These are phyloP conservation scores for Pachyramphus minor DNA, from an alignment of 2,113 vertebrate genomes.

Conservation along the genomic window DNA sequence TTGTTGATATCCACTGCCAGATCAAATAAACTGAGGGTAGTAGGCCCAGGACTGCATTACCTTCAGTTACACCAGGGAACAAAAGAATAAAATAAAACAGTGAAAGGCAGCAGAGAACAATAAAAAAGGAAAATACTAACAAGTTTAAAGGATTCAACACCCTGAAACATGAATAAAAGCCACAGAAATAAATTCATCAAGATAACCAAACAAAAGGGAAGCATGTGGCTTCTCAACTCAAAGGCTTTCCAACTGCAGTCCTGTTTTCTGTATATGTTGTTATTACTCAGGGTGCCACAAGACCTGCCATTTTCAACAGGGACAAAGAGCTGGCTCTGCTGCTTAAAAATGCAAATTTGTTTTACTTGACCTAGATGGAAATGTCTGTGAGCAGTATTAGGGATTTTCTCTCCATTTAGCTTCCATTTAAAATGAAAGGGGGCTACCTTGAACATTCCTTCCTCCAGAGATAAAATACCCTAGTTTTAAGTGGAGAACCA, in stretches of 20 bases:
- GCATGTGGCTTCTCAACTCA: not conserved
- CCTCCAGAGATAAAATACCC: not conserved
- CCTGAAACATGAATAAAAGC: slow-evolving; percentile 43
- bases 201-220: not conserved
- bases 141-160: not conserved
- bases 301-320: not conserved
- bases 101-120: slow-evolving; percentile 14
- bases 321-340: not conserved
- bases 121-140: slow-evolving; percentile 49
- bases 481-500: not conserved
- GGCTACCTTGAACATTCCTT: not conserved
- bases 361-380: slow-evolving; percentile 44
- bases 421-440: slow-evolving; percentile 11
- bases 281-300: not conserved
- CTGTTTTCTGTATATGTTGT: not conserved
- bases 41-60: slow-evolving; percentile 18
- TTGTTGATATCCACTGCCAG: slow-evolving; percentile 53
- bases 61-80: not conserved
- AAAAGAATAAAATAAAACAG: slow-evolving; percentile 46
- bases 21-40: slow-evolving; percentile 52
- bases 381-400: not conserved
- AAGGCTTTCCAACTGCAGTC: not conserved
- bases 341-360: slow-evolving; percentile 12
- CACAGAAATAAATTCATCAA: slow-evolving; percentile 34
- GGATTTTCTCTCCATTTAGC: slow-evolving; percentile 24